Percentiles rank a stretch among this genome's conserved stretches.
These are phyloP conservation scores for Cotesia chilonis DNA, from an alignment of 1,140 invertebrate genomes.

Conservation along the genomic window DNA sequence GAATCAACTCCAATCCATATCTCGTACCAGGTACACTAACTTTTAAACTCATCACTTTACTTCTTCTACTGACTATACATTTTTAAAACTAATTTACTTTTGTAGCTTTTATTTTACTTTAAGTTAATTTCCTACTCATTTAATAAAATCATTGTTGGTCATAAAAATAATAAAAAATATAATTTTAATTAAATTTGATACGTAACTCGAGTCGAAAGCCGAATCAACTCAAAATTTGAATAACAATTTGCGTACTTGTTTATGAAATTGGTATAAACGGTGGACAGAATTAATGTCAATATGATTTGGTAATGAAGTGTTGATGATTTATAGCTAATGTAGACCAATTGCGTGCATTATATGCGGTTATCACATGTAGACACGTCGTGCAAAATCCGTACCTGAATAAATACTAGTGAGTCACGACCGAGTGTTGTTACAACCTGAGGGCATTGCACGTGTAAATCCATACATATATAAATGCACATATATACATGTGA, in stretches of 20 bases:
- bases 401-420: constrained; percentile 37
- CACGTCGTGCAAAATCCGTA: constrained; percentile 35
- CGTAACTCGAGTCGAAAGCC: no score
- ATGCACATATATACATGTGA: not conserved
- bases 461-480: constrained; percentile 19
- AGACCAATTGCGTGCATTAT: constrained; percentile 36
- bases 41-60: not conserved
- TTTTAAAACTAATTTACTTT: no score
- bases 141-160: no score
- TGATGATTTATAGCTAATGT: constrained; percentile 22
- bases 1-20: constrained; percentile 48
- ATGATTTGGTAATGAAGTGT: constrained; percentile 22
- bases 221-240: no score
- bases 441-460: constrained; percentile 33
- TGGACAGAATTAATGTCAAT: not conserved
- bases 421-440: constrained; percentile 32
- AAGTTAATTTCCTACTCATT: no score
- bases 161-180: no score
- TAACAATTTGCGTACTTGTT: no score
- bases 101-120: no score
- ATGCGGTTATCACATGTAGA: constrained; percentile 35
- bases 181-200: no score
- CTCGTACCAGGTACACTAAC: constrained; percentile 46
- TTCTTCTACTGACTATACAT: no score
- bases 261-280: not conserved